Evolutionary conservation across 2,113 vertebrate genomes (phyloP), one percentile per base, ranked within the genome.

Genomic region (Sapayoa aenigma): DNA sequence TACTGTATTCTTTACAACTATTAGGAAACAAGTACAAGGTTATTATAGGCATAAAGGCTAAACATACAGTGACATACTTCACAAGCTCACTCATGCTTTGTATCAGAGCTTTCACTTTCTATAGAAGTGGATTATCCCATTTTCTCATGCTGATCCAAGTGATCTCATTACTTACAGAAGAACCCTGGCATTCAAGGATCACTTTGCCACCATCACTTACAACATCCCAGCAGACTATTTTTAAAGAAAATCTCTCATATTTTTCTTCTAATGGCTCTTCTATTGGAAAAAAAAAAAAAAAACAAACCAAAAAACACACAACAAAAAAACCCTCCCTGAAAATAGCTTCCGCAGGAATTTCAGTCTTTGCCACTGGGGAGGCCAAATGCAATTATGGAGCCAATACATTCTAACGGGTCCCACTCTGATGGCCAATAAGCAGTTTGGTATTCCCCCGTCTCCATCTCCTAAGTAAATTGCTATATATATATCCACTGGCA

Each of bases 131-230:
- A 91, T 97, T 95, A 93, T 94, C 75, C 87, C 73, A 47, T 95
- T 96, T 94, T 93, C 87, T 92, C 77, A 66, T 93, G 91, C 84
- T 92, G 90, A 94, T 91, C 83, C 87, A 95, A 95, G 92, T 89
- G 92, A 96, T 94, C 94, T 95, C 94, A 95, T 84, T 94, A 87
- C 85, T 92, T 87, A 82, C 52, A 94, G 93, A 95, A 80, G 73
- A 97, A 97, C 56, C 78, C 47, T 83, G 75, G 76, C 68, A 74
- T 66, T 89, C 39, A 76, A 77, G 24, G 56, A 89, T 84, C 52
- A 28, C 66, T 93, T 90, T 95, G 92, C 84, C 85, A 96, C 8
- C 19, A 76, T 46, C 82, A 81, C 76, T 90, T 88, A 78, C 35
- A 95, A 81, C 87, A 93, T 63, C 80, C 62, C 55, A 71, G 58